phyloP scores from a whole-genome alignment of 2,888 invertebrate species.

The Carterocephalus palaemon region DNA sequence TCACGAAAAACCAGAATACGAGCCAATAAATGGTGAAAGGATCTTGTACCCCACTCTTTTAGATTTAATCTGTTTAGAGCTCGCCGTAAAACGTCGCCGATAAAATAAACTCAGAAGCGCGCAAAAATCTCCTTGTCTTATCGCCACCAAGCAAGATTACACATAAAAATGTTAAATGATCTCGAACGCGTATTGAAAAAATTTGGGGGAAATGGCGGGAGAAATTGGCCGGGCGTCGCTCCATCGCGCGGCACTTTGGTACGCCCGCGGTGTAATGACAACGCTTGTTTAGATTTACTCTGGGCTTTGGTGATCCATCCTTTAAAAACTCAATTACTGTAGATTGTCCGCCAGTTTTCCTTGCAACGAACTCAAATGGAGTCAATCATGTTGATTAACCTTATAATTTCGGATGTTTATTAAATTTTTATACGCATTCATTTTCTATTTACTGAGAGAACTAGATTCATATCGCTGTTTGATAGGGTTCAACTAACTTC shows the following conservation, averaged over 20 bases:
- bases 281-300: slow-evolving; percentile 19
- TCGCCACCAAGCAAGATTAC: slow-evolving; percentile 73
- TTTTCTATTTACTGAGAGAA: no score
- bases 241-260: slow-evolving; percentile 34
- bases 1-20: slow-evolving; percentile 55
- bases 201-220: slow-evolving; percentile 63
- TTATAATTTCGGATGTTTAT: no score
- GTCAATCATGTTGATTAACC: no score
- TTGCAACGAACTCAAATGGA: no score
- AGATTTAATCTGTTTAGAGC: slow-evolving; percentile 75
- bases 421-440: no score
- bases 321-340: no score
- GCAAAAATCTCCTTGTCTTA: slow-evolving; percentile 70
- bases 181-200: slow-evolving; percentile 75
- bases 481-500: no score
- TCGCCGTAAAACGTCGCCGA: slow-evolving; percentile 68
- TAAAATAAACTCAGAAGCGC: slow-evolving; percentile 72
- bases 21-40: slow-evolving; percentile 55
- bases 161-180: slow-evolving; percentile 79
- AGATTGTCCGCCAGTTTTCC: no score
- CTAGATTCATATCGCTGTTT: no score
- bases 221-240: slow-evolving; percentile 48
- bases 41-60: slow-evolving; percentile 53
- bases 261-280: slow-evolving; percentile 31
- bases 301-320: no score